phyloP scores from a whole-genome alignment of 2,888 invertebrate genomes.

The Sesia apiformis region DNA sequence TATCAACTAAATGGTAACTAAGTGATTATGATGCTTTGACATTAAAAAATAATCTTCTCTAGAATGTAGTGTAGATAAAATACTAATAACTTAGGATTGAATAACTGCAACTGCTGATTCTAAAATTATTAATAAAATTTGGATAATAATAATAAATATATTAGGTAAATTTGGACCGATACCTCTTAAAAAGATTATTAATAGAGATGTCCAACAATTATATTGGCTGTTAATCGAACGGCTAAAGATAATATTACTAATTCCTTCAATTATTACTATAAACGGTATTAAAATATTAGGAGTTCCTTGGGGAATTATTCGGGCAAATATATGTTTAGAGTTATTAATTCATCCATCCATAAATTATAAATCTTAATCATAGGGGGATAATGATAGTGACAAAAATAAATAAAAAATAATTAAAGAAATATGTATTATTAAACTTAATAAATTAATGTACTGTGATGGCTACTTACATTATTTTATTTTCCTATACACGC shows the following conservation, averaged over 20 bases:
- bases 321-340: conserved; percentile 77
- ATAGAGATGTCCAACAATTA: conserved; percentile 81
- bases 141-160: conserved; percentile 46
- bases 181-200: conserved; percentile 75
- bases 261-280: conserved; percentile 83
- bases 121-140: conserved; percentile 69
- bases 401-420: conserved; percentile 63
- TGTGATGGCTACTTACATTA: background rate
- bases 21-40: conserved; percentile 72
- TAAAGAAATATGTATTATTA: background rate
- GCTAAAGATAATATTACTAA: conserved; percentile 83
- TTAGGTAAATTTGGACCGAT: conserved; percentile 29
- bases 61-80: conserved; percentile 79
- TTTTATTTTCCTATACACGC: background rate
- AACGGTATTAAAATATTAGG: conserved; percentile 79
- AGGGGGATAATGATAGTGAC: conserved; percentile 74
- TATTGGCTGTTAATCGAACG: conserved; percentile 83
- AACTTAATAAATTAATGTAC: background rate
- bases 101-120: conserved; percentile 77
- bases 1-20: conserved; percentile 79
- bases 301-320: conserved; percentile 80
- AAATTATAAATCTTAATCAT: conserved; percentile 79
- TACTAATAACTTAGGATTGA: conserved; percentile 79
- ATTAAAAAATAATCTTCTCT: conserved; percentile 79
- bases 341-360: conserved; percentile 78